phyloP scores from a whole-genome alignment of 1,140 invertebrate genomes.

The Anadara kagoshimensis region DNA sequence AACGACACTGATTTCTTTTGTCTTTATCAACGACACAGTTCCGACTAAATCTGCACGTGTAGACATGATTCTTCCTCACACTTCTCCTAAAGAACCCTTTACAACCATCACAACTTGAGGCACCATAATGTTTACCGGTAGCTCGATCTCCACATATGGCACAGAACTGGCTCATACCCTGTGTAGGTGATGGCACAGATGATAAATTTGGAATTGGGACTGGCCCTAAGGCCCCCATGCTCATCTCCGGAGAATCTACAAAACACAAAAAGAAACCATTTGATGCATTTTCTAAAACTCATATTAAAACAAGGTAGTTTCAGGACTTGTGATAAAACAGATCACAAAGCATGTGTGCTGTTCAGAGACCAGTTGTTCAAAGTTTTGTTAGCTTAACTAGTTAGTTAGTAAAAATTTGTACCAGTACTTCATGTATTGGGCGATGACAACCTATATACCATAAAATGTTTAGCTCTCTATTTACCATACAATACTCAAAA shows the following conservation, averaged over 20 bases:
- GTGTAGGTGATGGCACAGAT: constrained; percentile 43
- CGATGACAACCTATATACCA: too few species aligned
- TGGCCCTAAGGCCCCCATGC: constrained; percentile 33
- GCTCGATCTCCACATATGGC: constrained; percentile 97
- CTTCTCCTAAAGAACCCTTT: constrained; percentile 75
- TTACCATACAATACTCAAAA: too few species aligned
- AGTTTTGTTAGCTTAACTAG: too few species aligned
- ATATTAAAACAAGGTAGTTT: too few species aligned
- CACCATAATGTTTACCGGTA: constrained; percentile 89
- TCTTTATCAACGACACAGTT: constrained; percentile 98
- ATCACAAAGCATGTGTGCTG: too few species aligned
- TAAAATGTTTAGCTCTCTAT: too few species aligned
- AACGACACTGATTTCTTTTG: constrained; percentile 97
- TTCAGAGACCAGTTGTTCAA: too few species aligned
- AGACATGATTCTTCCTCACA: constrained; percentile 95
- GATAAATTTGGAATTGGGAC: constrained; percentile 29
- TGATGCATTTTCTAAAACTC: too few species aligned
- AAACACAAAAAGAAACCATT: too few species aligned
- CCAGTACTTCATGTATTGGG: too few species aligned
- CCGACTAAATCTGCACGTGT: constrained; percentile 95
- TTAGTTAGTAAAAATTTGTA: too few species aligned
- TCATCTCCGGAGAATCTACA: constrained; percentile 47
- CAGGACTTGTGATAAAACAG: too few species aligned
- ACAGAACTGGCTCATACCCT: constrained; percentile 77
- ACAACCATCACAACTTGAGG: constrained; percentile 96